Evolutionary conservation across 2,888 invertebrate species (phyloP).

Genomic region (Parnassius apollo): DNA sequence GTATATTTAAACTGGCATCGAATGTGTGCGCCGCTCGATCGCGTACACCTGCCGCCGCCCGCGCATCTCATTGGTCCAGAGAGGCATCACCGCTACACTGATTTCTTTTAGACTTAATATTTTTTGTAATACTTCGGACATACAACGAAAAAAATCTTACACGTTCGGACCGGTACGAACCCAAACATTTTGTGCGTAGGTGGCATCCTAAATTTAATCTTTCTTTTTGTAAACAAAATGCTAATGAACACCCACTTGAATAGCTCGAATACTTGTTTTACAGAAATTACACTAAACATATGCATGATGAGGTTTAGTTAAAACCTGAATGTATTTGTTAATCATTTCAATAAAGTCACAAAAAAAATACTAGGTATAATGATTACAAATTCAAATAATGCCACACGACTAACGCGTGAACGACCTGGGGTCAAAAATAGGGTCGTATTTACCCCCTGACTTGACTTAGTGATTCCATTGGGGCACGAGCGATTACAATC

Average conservation of each 20-base stretch:
- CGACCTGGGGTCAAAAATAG: conserved; percentile 38
- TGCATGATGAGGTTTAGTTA: conserved; percentile 23
- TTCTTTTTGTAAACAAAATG: conserved; percentile 69
- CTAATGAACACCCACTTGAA: conserved; percentile 59
- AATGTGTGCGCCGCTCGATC: conserved; percentile 65
- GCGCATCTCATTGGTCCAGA: conserved; percentile 74
- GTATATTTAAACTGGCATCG: conserved; percentile 64
- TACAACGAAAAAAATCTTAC: conserved; percentile 70
- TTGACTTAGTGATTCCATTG: conserved; percentile 67
- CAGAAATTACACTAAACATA: conserved; percentile 35
- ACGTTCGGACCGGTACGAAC: conserved; percentile 75
- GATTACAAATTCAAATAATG: conserved; percentile 2
- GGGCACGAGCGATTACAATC: conserved; percentile 59
- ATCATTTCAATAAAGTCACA: conserved; percentile 1
- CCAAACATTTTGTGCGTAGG: conserved; percentile 74
- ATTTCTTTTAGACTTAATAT: conserved; percentile 77
- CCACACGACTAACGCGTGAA: conserved; percentile 31
- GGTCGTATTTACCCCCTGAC: conserved; percentile 43
- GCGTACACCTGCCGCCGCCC: conserved; percentile 73
- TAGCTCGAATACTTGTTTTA: conserved; percentile 48
- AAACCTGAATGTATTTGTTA: neutral
- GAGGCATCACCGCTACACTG: conserved; percentile 79
- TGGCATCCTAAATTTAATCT: conserved; percentile 70
- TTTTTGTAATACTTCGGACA: conserved; percentile 72
- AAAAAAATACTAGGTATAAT: neutral